phyloP scores from a whole-genome alignment of 1,140 invertebrate species.

The Adelges cooleyi region DNA sequence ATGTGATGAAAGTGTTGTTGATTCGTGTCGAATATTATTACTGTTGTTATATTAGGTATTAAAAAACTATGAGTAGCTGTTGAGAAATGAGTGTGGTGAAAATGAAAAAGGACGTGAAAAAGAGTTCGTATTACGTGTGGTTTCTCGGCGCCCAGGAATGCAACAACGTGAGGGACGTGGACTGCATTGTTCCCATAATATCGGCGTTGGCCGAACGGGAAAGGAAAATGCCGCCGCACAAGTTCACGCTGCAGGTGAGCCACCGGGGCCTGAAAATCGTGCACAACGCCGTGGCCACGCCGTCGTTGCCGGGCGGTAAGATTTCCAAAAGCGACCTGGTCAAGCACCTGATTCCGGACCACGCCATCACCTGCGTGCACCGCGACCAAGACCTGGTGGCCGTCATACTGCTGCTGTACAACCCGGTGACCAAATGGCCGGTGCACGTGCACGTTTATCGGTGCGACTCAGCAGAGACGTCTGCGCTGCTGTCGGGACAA shows the following conservation, averaged over 20 bases:
- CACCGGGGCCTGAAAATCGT: constrained; percentile 89
- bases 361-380: constrained; percentile 76
- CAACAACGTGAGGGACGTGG: constrained; percentile 68
- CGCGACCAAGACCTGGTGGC: constrained; percentile 84
- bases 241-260: constrained; percentile 77
- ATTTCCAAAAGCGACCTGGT: constrained; percentile 51
- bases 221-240: constrained; percentile 75
- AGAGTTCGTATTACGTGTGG: constrained; percentile 95
- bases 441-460: constrained; percentile 90
- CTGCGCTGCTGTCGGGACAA: constrained; percentile 67
- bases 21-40: background rate
- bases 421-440: constrained; percentile 76
- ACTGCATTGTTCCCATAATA: constrained; percentile 71
- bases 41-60: background rate
- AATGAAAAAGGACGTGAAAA: constrained; percentile 76
- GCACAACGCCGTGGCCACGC: constrained; percentile 44
- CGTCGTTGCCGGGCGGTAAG: constrained; percentile 25
- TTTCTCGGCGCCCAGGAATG: constrained; percentile 93
- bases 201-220: constrained; percentile 71
- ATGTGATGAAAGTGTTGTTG: background rate
- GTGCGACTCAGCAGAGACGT: constrained; percentile 89
- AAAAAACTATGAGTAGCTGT: too few species aligned
- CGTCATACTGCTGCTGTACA: constrained; percentile 76
- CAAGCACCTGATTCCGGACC: constrained; percentile 90
- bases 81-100: background rate